phyloP scores from a whole-genome alignment of 1,140 invertebrate species.

The Drosophila burlai region DNA sequence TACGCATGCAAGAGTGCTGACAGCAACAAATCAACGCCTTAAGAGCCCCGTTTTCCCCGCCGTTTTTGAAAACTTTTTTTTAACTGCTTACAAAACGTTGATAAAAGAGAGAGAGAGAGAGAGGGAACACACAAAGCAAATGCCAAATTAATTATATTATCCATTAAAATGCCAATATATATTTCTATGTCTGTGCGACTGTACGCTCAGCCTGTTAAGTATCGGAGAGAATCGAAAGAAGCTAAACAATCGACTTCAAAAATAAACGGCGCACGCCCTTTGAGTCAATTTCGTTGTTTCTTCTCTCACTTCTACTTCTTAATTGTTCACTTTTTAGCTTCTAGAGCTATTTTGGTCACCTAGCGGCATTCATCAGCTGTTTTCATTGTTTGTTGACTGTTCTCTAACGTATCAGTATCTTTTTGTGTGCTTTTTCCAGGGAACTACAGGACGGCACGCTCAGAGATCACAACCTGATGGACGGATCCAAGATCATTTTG shows the following conservation, averaged over 20 bases:
- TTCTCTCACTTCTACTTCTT: neutral
- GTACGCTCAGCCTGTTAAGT: conserved; percentile 15
- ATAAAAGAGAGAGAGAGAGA: neutral
- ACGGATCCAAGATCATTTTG: conserved; percentile 94
- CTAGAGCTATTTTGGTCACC: neutral
- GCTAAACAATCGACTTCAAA: conserved; percentile 11
- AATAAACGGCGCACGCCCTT: neutral
- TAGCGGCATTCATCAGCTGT: conserved; percentile 5
- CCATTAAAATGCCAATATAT: conserved; percentile 33
- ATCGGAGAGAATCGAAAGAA: conserved; percentile 6
- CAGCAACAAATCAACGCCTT: conserved; percentile 50
- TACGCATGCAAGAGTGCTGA: conserved; percentile 66
- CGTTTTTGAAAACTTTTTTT: conserved; percentile 7
- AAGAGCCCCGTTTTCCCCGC: neutral
- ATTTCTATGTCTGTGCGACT: conserved; percentile 27
- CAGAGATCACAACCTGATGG: conserved; percentile 93
- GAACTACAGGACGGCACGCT: conserved; percentile 94
- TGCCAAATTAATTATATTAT: conserved; percentile 56
- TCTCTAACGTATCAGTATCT: conserved; percentile 1
- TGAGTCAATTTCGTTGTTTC: neutral
- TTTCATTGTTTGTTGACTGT: conserved; percentile 1
- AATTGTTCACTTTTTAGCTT: conserved; percentile 1
- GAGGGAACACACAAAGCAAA: conserved; percentile 28
- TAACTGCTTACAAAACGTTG: conserved; percentile 14
- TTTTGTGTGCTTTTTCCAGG: conserved; percentile 86